Conservation (phyloP, 2,888 invertebrate genomes). For the Hydrotaea cyrtoneurina region DNA sequence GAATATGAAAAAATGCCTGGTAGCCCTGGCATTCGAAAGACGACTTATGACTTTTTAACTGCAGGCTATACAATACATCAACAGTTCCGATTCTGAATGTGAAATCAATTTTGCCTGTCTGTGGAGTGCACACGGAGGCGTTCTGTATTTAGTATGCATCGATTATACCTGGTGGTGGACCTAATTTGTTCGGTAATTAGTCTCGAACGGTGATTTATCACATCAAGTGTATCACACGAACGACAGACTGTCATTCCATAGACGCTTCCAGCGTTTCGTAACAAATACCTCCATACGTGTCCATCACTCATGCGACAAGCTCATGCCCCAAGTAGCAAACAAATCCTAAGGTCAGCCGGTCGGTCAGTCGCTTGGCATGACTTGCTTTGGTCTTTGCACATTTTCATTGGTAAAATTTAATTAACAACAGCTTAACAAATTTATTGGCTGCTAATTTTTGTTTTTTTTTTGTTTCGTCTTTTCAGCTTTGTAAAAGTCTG, state of each 20-base stretch:
- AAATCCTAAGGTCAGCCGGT: constrained; percentile 11
- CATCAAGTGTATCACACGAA: constrained; percentile 41
- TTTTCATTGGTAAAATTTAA: constrained; percentile 50
- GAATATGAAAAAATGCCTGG: constrained; percentile 17
- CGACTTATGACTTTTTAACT: constrained; percentile 52
- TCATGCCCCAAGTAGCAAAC: too few relatives aligned
- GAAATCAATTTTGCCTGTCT: constrained; percentile 18
- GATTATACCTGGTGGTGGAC: constrained; percentile 29
- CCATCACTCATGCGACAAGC: too few relatives aligned
- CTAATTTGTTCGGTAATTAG: constrained; percentile 52
- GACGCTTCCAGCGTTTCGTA: background rate
- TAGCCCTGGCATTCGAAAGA: constrained; percentile 45
- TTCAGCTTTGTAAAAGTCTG: background rate
- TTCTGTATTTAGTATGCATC: constrained; percentile 18
- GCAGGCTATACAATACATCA: constrained; percentile 28
- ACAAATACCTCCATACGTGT: too few relatives aligned
- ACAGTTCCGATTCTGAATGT: background rate
- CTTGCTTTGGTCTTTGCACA: constrained; percentile 34
- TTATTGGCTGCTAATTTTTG: constrained; percentile 59
- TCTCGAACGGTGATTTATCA: constrained; percentile 46
- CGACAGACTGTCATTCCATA: too few relatives aligned
- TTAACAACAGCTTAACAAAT: constrained; percentile 59
- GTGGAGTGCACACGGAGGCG: constrained; percentile 30
- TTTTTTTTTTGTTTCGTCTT: constrained; percentile 15
- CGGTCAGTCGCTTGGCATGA: background rate